Evolutionary conservation across 2,797 vertebrate species (phyloP).

Genomic region (Phoxinus dragarum): DNA sequence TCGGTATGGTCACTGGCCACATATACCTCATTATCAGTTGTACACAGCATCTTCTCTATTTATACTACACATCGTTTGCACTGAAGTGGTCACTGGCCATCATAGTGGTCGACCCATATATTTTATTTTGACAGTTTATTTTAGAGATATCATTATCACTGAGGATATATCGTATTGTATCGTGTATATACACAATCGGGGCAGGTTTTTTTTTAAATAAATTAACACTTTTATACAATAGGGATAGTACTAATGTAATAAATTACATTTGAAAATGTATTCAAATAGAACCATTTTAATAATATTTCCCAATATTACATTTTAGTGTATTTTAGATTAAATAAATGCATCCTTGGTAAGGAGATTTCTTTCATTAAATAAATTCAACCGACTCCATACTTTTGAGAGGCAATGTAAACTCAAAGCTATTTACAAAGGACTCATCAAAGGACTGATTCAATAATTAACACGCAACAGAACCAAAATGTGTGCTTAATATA

Average conservation of each 20-base stretch:
- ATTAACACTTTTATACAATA: too few species aligned
- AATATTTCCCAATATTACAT: too few species aligned
- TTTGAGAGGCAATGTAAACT: not conserved
- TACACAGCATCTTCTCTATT: slow-evolving; percentile 7
- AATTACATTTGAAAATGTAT: too few species aligned
- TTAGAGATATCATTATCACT: too few species aligned
- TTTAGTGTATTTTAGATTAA: too few species aligned
- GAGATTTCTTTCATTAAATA: not conserved
- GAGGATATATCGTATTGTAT: too few species aligned
- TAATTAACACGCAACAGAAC: not conserved
- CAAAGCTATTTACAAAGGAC: not conserved
- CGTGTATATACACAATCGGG: too few species aligned
- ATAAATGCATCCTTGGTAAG: not conserved
- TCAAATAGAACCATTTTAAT: too few species aligned
- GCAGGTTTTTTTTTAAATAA: too few species aligned
- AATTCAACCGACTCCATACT: not conserved
- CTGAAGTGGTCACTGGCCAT: not conserved
- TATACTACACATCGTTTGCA: not conserved
- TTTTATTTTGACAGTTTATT: too few species aligned
- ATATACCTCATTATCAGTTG: slow-evolving; percentile 22
- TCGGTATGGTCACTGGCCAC: not conserved
- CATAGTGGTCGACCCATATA: not conserved
- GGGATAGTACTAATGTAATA: too few species aligned
- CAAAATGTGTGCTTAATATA: slow-evolving; percentile 3
- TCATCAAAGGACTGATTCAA: not conserved